These are phyloP conservation scores for Mya arenaria DNA, from an alignment of 1,140 invertebrate genomes.

Conservation along the genomic window DNA sequence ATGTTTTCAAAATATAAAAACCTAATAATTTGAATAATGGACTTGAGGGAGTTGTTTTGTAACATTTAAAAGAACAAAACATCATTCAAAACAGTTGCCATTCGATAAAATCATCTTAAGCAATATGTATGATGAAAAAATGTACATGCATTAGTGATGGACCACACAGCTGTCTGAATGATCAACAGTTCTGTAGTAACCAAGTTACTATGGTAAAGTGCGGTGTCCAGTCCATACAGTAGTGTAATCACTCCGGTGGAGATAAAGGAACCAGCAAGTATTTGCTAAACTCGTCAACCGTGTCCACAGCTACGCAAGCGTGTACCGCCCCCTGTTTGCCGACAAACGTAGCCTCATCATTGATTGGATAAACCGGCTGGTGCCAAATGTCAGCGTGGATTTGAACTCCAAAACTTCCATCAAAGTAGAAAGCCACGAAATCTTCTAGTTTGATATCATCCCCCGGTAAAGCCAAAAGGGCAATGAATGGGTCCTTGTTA, in stretches of 20 bases:
- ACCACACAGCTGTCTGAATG: no score
- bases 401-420: constrained; percentile 30
- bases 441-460: constrained; percentile 38
- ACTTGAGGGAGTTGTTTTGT: no score
- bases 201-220: no score
- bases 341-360: constrained; percentile 23
- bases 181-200: no score
- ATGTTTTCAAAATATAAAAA: no score
- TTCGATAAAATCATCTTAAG: no score
- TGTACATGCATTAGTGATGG: no score
- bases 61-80: no score
- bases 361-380: constrained; percentile 43
- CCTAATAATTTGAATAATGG: no score
- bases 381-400: constrained; percentile 44
- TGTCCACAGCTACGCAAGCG: constrained; percentile 52
- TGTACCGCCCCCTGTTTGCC: constrained; percentile 60
- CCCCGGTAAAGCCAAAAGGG: constrained; percentile 26
- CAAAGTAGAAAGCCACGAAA: constrained; percentile 48
- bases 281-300: constrained; percentile 29
- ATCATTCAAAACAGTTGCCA: no score
- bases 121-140: no score
- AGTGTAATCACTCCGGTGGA: constrained; percentile 1
- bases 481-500: constrained; percentile 26
- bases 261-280: constrained; percentile 24
- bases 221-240: no score